phyloP scores from a whole-genome alignment of 1,140 invertebrate species.

The Octopus bimaculoides region DNA sequence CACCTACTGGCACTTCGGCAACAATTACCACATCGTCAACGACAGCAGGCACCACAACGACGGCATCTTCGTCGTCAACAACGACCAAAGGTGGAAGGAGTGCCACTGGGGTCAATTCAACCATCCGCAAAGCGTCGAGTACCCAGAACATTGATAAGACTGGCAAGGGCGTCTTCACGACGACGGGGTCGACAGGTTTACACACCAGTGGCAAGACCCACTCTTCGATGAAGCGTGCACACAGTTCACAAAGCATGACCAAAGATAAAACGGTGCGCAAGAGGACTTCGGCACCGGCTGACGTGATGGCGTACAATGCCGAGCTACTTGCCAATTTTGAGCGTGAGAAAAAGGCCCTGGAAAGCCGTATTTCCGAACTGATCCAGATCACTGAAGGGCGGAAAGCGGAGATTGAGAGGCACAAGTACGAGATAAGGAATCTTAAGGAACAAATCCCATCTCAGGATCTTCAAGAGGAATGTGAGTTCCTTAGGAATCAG shows the following conservation, averaged over 20 bases:
- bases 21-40: too few relatives aligned
- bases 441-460: conserved; percentile 43
- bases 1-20: conserved; percentile 14
- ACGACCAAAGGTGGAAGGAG: background rate
- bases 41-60: background rate
- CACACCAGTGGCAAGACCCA: conserved; percentile 23
- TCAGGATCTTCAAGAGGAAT: conserved; percentile 41
- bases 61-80: background rate
- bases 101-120: background rate
- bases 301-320: conserved; percentile 57
- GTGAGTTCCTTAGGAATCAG: conserved; percentile 46
- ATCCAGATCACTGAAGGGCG: conserved; percentile 52
- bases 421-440: conserved; percentile 49
- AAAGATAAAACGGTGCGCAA: conserved; percentile 46
- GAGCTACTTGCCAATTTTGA: conserved; percentile 57
- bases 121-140: conserved; percentile 49
- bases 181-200: conserved; percentile 5
- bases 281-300: conserved; percentile 50
- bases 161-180: conserved; percentile 17
- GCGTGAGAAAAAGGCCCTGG: conserved; percentile 54
- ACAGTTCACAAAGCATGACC: conserved; percentile 54
- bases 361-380: conserved; percentile 53
- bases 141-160: conserved; percentile 48
- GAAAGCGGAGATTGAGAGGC: conserved; percentile 56
- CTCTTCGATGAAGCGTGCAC: conserved; percentile 46